phyloP scores from a whole-genome alignment of 2,888 invertebrate species.

The Macrosiphum euphorbiae region DNA sequence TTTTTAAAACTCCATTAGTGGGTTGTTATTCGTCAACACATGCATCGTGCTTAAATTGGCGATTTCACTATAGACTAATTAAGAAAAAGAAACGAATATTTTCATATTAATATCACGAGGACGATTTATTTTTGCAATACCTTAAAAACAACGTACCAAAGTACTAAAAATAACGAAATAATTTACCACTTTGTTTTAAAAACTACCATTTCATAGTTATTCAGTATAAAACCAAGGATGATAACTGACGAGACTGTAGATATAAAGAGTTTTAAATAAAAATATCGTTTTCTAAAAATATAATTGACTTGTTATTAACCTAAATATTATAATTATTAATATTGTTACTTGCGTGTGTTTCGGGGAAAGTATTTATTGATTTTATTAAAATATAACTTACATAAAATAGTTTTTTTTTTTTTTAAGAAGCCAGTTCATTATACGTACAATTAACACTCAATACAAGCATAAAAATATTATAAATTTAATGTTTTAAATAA shows the following conservation, averaged over 20 bases:
- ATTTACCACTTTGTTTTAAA: neutral
- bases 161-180: neutral
- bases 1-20: neutral
- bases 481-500: neutral
- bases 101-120: neutral
- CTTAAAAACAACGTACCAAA: neutral
- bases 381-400: neutral
- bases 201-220: neutral
- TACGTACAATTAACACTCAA: no score
- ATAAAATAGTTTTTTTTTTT: neutral
- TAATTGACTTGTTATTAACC: neutral
- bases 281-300: neutral
- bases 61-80: neutral
- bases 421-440: no score
- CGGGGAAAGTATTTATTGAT: neutral
- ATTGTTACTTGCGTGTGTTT: neutral
- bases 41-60: neutral
- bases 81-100: neutral
- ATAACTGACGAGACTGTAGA: no score
- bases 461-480: no score
- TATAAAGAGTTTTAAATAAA: neutral
- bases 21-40: neutral
- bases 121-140: neutral
- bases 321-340: neutral
- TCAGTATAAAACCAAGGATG: neutral